phyloP scores from a whole-genome alignment of 2,113 vertebrate genomes.

The Prunella fulvescens region DNA sequence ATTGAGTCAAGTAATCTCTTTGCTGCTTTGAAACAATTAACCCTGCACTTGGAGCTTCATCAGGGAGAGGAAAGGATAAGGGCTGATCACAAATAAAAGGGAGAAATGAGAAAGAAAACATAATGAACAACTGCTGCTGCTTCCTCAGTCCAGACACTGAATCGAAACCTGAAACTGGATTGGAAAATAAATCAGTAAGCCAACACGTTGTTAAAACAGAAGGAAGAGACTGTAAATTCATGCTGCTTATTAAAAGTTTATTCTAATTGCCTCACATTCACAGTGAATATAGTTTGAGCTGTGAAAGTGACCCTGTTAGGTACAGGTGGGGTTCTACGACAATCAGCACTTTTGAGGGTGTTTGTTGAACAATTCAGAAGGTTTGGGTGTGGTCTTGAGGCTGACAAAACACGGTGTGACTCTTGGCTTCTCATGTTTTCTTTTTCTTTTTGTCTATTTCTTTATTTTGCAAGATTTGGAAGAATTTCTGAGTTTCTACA shows the following conservation, averaged over 20 bases:
- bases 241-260: background rate
- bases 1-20: background rate
- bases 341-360: background rate
- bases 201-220: constrained; percentile 1
- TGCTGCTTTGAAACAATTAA: background rate
- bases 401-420: background rate
- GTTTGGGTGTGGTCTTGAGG: background rate
- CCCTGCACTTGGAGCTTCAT: background rate
- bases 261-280: background rate
- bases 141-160: background rate
- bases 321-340: rapidly evolving
- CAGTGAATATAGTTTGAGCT: background rate
- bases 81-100: background rate
- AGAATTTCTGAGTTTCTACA: background rate
- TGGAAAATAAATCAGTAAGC: constrained; percentile 9
- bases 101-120: background rate
- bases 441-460: background rate
- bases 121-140: background rate
- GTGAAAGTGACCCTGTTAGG: background rate
- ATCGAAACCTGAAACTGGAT: background rate
- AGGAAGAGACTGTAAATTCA: background rate
- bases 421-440: background rate
- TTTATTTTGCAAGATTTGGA: background rate
- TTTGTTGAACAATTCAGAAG: background rate
- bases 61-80: background rate